Evolutionary conservation across 2,888 invertebrate genomes (phyloP).

Genomic region (Dolichopus griseipennis): DNA sequence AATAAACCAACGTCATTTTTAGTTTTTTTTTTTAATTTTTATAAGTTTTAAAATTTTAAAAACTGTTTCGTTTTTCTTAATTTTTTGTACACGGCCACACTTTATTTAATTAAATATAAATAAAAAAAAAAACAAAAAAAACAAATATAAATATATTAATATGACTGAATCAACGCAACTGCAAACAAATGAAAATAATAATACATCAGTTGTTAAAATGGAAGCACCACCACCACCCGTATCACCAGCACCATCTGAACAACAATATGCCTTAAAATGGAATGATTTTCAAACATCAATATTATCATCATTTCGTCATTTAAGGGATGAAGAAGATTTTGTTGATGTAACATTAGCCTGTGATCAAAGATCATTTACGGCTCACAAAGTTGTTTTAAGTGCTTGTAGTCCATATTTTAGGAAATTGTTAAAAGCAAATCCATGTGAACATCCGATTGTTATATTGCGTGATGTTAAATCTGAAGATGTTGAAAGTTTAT

Average conservation of each 20-base stretch:
- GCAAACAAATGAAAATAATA: constrained; percentile 43
- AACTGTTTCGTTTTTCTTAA: neutral
- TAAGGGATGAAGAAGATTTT: constrained; percentile 85
- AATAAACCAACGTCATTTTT: too few species aligned
- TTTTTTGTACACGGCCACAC: neutral
- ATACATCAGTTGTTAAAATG: constrained; percentile 44
- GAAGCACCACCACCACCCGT: constrained; percentile 42
- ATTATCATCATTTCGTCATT: constrained; percentile 78
- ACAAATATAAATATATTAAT: neutral
- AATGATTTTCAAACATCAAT: constrained; percentile 90
- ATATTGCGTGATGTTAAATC: constrained; percentile 78
- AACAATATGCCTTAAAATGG: constrained; percentile 90
- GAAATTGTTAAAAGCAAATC: constrained; percentile 77
- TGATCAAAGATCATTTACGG: constrained; percentile 79
- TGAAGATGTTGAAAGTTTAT: constrained; percentile 76
- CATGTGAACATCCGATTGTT: constrained; percentile 83
- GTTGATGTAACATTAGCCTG: constrained; percentile 89
- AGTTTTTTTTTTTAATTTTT: neutral
- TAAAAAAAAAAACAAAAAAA: neutral
- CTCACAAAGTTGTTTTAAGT: constrained; percentile 83
- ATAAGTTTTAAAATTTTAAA: neutral
- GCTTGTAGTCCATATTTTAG: constrained; percentile 91
- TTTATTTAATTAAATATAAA: neutral
- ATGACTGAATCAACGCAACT: constrained; percentile 45
- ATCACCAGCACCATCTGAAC: constrained; percentile 51